A percentile compares a stretch with the other conserved stretches of the same genome.
Evolutionary conservation across 1,140 invertebrate species (phyloP).

Genomic region (Drosophila kurseongensis): DNA sequence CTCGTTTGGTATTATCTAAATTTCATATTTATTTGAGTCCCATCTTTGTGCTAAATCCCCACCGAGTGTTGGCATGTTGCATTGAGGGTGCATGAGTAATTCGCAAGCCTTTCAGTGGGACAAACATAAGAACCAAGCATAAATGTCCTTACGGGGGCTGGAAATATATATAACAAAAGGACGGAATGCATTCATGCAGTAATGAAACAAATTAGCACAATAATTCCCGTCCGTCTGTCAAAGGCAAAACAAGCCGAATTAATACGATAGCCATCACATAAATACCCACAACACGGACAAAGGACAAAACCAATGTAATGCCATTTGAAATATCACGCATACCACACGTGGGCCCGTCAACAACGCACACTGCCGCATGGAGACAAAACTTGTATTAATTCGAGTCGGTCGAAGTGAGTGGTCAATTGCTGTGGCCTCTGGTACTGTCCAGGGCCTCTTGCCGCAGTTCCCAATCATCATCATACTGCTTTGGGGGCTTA

Average conservation of each 20-base stretch:
- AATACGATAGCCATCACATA: slow-evolving; percentile 53
- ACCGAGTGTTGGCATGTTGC: slow-evolving; percentile 1
- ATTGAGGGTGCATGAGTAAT: slow-evolving; percentile 10
- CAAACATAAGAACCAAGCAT: not conserved
- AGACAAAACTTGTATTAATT: slow-evolving; percentile 28
- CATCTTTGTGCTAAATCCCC: slow-evolving; percentile 11
- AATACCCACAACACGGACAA: slow-evolving; percentile 39
- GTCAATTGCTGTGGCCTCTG: slow-evolving; percentile 48
- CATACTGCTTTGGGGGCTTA: slow-evolving; percentile 41
- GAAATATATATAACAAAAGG: slow-evolving; percentile 28
- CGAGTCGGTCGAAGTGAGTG: slow-evolving; percentile 7
- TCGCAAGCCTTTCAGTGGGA: not conserved
- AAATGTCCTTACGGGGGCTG: not conserved
- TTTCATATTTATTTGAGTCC: slow-evolving; percentile 42
- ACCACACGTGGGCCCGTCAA: slow-evolving; percentile 48
- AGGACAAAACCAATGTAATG: slow-evolving; percentile 45
- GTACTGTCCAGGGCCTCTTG: not conserved
- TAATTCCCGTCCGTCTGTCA: slow-evolving; percentile 31
- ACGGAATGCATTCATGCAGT: slow-evolving; percentile 24
- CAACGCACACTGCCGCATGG: slow-evolving; percentile 11
- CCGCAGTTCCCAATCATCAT: slow-evolving; percentile 17
- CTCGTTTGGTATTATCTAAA: slow-evolving; percentile 39
- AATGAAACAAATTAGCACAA: slow-evolving; percentile 32
- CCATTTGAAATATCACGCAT: slow-evolving; percentile 59
- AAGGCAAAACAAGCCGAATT: slow-evolving; percentile 37